phyloP scores from a whole-genome alignment of 2,888 invertebrate species.

The Ochropacha duplaris region DNA sequence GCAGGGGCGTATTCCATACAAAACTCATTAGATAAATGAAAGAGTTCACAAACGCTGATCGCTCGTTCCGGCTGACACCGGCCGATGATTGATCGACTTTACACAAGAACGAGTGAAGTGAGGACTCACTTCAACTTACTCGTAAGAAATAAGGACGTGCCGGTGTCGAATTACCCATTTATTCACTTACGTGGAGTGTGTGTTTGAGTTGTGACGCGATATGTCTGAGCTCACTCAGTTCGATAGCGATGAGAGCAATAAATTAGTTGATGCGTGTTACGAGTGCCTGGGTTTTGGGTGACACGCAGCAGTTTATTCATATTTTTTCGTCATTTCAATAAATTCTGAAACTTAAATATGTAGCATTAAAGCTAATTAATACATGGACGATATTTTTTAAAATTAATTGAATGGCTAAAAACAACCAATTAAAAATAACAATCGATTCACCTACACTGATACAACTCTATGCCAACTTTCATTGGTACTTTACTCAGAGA shows the following conservation, averaged over 20 bases:
- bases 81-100: conserved; percentile 62
- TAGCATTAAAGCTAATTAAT: too few relatives aligned
- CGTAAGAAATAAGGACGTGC: conserved; percentile 47
- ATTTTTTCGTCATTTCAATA: background rate
- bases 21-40: conserved; percentile 79
- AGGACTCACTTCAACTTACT: conserved; percentile 29
- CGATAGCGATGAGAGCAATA: conserved; percentile 44
- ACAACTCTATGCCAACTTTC: background rate
- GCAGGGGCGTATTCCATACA: conserved; percentile 15
- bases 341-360: too few relatives aligned
- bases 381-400: background rate
- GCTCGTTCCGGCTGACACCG: conserved; percentile 15
- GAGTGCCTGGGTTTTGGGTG: conserved; percentile 26
- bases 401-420: background rate
- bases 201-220: conserved; percentile 64
- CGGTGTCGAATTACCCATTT: conserved; percentile 68
- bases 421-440: background rate
- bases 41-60: conserved; percentile 69
- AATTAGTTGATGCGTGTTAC: conserved; percentile 43
- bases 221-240: conserved; percentile 31
- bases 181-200: conserved; percentile 64
- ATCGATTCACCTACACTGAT: background rate
- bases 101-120: conserved; percentile 13
- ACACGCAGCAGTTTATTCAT: conserved; percentile 16
- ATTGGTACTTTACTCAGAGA: background rate